These are phyloP conservation scores for Chanos chanos DNA, from an alignment of 2,797 vertebrate species.

Conservation along the genomic window DNA sequence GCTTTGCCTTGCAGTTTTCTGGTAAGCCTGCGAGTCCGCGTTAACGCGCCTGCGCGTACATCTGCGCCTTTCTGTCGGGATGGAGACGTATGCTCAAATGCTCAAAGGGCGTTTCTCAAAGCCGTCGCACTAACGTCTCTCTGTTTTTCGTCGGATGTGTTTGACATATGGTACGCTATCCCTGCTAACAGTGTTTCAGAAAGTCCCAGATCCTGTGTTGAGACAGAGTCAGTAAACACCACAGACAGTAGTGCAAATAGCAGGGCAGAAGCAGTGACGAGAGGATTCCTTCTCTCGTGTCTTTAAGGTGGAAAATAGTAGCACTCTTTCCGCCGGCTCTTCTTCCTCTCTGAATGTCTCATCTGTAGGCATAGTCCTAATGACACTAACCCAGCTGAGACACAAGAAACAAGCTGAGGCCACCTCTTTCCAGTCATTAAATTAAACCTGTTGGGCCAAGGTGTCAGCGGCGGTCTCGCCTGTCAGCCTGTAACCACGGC, in stretches of 20 bases:
- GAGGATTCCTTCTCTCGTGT: neutral
- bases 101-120: no score
- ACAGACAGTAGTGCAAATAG: no score
- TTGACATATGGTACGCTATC: no score
- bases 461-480: conserved; percentile 13
- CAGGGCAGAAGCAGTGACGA: no score
- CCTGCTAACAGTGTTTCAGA: no score
- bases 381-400: neutral
- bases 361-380: neutral
- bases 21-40: conserved; percentile 63
- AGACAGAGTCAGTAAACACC: no score
- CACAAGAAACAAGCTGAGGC: neutral
- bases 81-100: no score
- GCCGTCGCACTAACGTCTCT: no score
- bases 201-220: no score
- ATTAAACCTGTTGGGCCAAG: conserved; percentile 8
- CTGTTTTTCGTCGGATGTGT: no score
- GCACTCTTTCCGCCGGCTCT: neutral
- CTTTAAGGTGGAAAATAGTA: neutral
- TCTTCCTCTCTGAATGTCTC: neutral
- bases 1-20: conserved; percentile 94
- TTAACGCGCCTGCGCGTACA: neutral
- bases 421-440: conserved; percentile 17
- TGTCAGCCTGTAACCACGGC: conserved; percentile 16
- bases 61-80: no score